Percentiles rank a stretch among this genome's conserved stretches.
Conservation (phyloP, 2,113 vertebrate genomes). For the Phycodurus eques region DNA sequence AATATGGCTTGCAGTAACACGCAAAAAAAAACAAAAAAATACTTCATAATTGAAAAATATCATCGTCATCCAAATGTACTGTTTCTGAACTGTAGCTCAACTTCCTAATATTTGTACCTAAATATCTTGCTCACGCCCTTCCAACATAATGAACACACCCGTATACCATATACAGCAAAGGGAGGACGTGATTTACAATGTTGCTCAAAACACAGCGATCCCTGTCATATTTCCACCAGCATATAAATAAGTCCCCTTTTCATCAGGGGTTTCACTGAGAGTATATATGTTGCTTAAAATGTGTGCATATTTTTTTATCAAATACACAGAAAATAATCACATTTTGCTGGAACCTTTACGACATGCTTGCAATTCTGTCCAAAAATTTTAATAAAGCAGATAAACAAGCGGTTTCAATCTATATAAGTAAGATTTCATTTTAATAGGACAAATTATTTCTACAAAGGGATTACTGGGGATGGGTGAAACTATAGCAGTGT, state of each 20-base stretch:
- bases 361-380: slow-evolving; percentile 66
- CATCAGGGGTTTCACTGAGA: slow-evolving; percentile 67
- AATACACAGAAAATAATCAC: slow-evolving; percentile 73
- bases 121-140: background rate
- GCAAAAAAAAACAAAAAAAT: too few species aligned
- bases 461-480: slow-evolving; percentile 62
- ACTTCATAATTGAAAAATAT: too few species aligned
- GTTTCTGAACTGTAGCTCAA: too few species aligned
- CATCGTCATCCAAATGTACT: too few species aligned
- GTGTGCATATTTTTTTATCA: slow-evolving; percentile 68
- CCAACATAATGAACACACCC: background rate
- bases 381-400: slow-evolving; percentile 68
- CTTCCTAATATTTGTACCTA: background rate
- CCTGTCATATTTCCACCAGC: slow-evolving; percentile 74
- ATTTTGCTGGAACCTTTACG: slow-evolving; percentile 59
- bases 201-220: slow-evolving; percentile 67
- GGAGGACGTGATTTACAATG: slow-evolving; percentile 74
- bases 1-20: background rate
- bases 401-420: slow-evolving; percentile 73
- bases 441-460: slow-evolving; percentile 72
- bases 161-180: slow-evolving; percentile 45
- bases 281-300: slow-evolving; percentile 70
- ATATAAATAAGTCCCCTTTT: slow-evolving; percentile 80
- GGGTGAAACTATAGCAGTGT: slow-evolving; percentile 55
- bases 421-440: slow-evolving; percentile 72